These are phyloP conservation scores for Stichopus horrens DNA, from an alignment of 53 echinoderm and acorn worm genomes.

Conservation along the genomic window DNA sequence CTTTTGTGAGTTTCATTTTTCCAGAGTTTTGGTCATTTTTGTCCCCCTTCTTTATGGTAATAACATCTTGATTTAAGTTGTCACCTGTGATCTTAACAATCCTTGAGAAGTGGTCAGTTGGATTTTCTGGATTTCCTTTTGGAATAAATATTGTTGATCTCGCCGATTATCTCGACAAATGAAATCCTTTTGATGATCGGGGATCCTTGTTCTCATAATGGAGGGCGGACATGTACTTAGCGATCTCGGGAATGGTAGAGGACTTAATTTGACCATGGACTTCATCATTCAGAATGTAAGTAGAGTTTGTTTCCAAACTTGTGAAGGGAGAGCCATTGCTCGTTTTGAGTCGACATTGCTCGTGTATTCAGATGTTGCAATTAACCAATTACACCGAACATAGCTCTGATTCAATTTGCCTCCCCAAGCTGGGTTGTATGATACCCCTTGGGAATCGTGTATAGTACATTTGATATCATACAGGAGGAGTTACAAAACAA, in stretches of 20 bases:
- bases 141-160: background rate
- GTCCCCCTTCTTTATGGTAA: background rate
- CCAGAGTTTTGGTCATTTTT: background rate
- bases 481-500: too few relatives aligned
- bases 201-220: constrained; percentile 17
- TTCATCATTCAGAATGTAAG: constrained; percentile 43
- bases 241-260: constrained; percentile 30
- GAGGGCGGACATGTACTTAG: constrained; percentile 37
- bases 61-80: background rate
- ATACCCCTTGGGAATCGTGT: too few relatives aligned
- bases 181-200: constrained; percentile 16
- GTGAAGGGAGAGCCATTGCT: too few relatives aligned
- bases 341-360: too few relatives aligned
- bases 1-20: background rate
- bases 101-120: background rate
- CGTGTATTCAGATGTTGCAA: too few relatives aligned
- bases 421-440: too few relatives aligned
- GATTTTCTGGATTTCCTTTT: constrained; percentile 23
- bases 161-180: constrained; percentile 8
- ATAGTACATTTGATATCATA: too few relatives aligned
- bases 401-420: too few relatives aligned
- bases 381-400: too few relatives aligned
- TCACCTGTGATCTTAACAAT: background rate
- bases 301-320: background rate
- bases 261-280: constrained; percentile 42